phyloP scores from a whole-genome alignment of 2,888 invertebrate genomes.

The Hirudinaria manillensis region DNA sequence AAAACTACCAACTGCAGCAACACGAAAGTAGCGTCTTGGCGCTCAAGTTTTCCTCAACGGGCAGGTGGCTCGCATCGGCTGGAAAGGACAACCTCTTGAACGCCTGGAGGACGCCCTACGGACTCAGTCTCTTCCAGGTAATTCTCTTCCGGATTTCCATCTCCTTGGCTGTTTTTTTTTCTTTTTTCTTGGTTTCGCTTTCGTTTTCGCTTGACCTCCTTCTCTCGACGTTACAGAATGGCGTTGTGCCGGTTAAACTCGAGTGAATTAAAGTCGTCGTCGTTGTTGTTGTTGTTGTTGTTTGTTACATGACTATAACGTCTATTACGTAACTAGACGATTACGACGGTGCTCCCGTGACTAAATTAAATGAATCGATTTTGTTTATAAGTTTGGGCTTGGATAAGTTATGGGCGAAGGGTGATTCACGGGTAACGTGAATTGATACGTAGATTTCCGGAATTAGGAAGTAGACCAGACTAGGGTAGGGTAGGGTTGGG shows the following conservation, averaged over 20 bases:
- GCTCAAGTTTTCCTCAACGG: conserved; percentile 83
- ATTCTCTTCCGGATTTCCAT: conserved; percentile 23
- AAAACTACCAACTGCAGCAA: conserved; percentile 88
- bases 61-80: conserved; percentile 91
- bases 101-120: conserved; percentile 90
- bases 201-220: not conserved
- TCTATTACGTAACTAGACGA: too few relatives aligned
- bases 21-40: conserved; percentile 93
- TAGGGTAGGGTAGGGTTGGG: too few relatives aligned
- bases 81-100: conserved; percentile 89
- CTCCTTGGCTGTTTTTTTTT: not conserved
- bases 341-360: too few relatives aligned
- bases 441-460: too few relatives aligned
- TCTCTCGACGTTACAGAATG: too few relatives aligned
- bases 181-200: conserved; percentile 15
- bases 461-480: too few relatives aligned
- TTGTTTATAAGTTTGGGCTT: too few relatives aligned
- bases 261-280: not conserved
- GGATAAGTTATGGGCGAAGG: too few relatives aligned
- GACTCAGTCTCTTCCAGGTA: conserved; percentile 89
- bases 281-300: not conserved
- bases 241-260: not conserved
- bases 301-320: not conserved
- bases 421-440: too few relatives aligned
- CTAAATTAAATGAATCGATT: too few relatives aligned